phyloP scores from a whole-genome alignment of 2,797 vertebrate genomes.

The Poecilia velifera region DNA sequence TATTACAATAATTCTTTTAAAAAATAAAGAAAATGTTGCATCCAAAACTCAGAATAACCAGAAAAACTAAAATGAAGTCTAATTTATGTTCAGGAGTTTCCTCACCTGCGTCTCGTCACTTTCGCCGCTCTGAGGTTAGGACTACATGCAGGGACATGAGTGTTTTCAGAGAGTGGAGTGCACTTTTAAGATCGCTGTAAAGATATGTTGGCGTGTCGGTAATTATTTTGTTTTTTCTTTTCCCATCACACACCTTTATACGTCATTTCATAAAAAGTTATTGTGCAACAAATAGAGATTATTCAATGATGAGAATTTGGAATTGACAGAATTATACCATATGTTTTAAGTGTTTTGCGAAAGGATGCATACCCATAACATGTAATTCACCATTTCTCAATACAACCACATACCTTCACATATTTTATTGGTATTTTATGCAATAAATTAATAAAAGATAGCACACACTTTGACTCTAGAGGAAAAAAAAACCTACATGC shows the following conservation, averaged over 20 bases:
- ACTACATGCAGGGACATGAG: not conserved
- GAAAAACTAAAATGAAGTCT: no score
- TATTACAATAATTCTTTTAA: no score
- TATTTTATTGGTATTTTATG: not conserved
- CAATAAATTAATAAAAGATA: not conserved
- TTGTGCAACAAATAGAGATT: not conserved
- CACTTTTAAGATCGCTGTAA: not conserved
- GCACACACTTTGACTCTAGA: not conserved
- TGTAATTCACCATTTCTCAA: not conserved
- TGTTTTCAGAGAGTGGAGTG: not conserved
- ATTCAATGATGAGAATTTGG: not conserved
- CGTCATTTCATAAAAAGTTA: not conserved
- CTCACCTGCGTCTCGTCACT: not conserved
- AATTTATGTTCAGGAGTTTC: not conserved
- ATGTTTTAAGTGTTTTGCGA: not conserved
- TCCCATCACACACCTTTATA: not conserved
- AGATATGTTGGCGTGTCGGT: not conserved
- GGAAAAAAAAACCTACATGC: not conserved
- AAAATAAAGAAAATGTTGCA: no score
- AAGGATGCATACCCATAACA: not conserved
- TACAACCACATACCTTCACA: not conserved
- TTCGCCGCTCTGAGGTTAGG: constrained; percentile 2
- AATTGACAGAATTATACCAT: not conserved
- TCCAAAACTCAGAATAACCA: no score
- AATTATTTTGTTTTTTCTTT: not conserved